A percentile compares a stretch with the other conserved stretches of the same genome.
Conservation (phyloP, 2,797 vertebrate species). For the Melanotaenia maccullochi region DNA sequence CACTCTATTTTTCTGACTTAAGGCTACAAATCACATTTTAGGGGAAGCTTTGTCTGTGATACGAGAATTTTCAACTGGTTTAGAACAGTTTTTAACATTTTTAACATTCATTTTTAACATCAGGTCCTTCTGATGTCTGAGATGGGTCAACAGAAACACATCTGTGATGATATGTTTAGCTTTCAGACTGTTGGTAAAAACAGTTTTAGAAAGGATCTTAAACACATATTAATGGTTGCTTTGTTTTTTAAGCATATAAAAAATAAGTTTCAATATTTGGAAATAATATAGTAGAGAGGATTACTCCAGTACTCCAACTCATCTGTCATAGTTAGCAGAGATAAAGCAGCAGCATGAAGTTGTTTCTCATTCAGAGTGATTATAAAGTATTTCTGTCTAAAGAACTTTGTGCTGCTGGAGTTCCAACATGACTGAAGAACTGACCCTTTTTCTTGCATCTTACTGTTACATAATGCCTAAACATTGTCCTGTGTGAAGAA, state of each 20-base stretch:
- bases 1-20: neutral
- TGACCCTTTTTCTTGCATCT: neutral
- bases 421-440: neutral
- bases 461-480: neutral
- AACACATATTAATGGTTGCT: neutral
- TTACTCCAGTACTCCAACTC: no score
- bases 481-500: neutral
- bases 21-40: neutral
- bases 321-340: no score
- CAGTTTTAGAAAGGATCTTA: no score
- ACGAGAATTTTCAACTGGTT: neutral
- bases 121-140: no score
- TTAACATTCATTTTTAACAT: neutral
- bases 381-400: neutral
- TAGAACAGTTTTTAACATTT: neutral
- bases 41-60: neutral
- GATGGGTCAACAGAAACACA: neutral
- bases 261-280: no score
- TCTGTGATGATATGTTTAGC: neutral
- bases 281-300: no score
- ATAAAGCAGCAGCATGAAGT: neutral
- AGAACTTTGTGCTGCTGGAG: neutral
- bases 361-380: neutral
- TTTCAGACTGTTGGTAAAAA: neutral
- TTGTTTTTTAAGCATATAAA: no score